phyloP scores from a whole-genome alignment of 2,888 invertebrate species.

The Orthosia cruda region DNA sequence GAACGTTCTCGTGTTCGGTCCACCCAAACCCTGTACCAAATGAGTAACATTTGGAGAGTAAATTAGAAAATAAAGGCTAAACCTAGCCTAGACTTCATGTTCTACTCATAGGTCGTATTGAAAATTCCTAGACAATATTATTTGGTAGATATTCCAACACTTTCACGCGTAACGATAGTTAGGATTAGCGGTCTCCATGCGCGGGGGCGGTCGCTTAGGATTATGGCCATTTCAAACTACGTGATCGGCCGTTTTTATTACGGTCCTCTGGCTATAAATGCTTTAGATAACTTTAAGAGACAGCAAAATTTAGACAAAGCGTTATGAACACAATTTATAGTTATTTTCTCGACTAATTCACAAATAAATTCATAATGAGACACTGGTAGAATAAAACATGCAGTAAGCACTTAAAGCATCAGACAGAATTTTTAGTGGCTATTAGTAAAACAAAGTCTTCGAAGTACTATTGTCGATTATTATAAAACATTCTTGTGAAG shows the following conservation, averaged over 20 bases:
- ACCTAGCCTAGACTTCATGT: neutral
- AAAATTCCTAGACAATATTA: constrained; percentile 29
- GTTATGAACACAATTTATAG: constrained; percentile 57
- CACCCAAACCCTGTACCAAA: constrained; percentile 34
- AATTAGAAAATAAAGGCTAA: constrained; percentile 3
- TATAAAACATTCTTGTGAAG: neutral
- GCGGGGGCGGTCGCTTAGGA: constrained; percentile 56
- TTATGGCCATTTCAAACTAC: constrained; percentile 74
- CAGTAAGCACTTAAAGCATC: constrained; percentile 1
- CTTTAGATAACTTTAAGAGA: constrained; percentile 67
- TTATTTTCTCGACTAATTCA: constrained; percentile 30
- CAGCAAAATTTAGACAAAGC: constrained; percentile 52
- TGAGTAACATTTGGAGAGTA: constrained; percentile 30
- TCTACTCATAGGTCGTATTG: neutral
- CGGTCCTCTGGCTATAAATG: constrained; percentile 68
- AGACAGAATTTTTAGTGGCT: constrained; percentile 36
- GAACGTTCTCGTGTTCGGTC: constrained; percentile 9
- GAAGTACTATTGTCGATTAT: constrained; percentile 14
- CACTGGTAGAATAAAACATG: constrained; percentile 33
- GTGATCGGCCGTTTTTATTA: constrained; percentile 79
- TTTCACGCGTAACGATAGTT: constrained; percentile 60
- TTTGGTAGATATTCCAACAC: constrained; percentile 40
- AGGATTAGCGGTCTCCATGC: constrained; percentile 60
- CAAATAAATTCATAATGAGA: constrained; percentile 31
- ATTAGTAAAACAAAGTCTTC: constrained; percentile 12